Base-by-base conservation (phyloP, 2,888 invertebrate species). In the Pemphredon lugubris region DNA sequence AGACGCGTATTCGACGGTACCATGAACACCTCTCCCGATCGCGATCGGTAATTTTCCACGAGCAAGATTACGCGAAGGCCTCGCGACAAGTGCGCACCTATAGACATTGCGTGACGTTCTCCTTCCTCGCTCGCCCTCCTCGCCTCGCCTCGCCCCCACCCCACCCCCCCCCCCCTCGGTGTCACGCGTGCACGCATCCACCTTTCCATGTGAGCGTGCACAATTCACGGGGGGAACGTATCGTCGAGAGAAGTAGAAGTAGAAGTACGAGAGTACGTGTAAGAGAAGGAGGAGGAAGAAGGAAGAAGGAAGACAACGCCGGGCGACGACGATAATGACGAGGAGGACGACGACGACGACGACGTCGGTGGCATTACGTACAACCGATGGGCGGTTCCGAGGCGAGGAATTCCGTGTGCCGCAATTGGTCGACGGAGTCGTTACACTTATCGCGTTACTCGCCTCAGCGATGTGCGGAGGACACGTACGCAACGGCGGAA, bases 401-500 rank as follows among this genome's bases (percentile, higher is more conserved):
- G 61, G 57, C 76, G 75, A 69, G 77, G 67, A 85, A 83, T 79
- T 77, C 69, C 78, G 76, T 70, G 68, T 74, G 68, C 77, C 83
- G 85, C 89, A 87, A 89, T 89, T 89, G 89, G 87, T 75, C 77
- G 82, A 75, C 72, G 71, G 73, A 83, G 77, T 85, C 86, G 86
- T 87, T 86, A 84, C 80, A 85, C 85, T 88, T 89, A 88, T 89
- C 88, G 81, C 84, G 76, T 82, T 79, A 80, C 81, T 73, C 79
- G 69, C 66, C 37, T 63, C 65, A 65, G 61, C 66, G 47, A 51
- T 59, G 51, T 51, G 70, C 45, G 42, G 55, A 50, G n/a, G 34
- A 34, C 55, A 20, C 48, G 32, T 55, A 57, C 39, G 14, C 40
- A 13, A 9, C 32, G 32, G 16, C 14, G 54, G 50, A 58, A 50